Evolutionary conservation across 2,888 invertebrate species (phyloP), one percentile per base, ranked within the genome.

Genomic region (Sarcophaga rosellei): DNA sequence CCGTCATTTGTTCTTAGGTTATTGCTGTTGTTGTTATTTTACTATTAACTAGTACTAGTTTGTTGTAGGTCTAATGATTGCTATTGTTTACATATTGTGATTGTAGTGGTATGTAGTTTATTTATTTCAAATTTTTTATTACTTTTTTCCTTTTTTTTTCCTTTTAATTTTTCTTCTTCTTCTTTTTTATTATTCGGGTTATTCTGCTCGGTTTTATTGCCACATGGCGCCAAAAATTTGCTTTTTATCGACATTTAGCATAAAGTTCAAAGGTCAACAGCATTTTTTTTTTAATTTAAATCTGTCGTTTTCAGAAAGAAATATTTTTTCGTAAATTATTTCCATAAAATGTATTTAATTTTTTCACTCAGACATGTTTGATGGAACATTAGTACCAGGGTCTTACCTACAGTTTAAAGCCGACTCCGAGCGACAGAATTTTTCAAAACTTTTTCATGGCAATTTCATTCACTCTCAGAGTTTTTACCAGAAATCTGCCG

Each of bases 201-300:
- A 5, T 35, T 35, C 68, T 76, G 70, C 57, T 77, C 66, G 74
- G 84, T 79, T 87, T 86, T 84, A 80, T 81, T 66, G 77, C 79
- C 75, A 81, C 79, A 85, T 83, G 87, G 87, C 85, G 84, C 82
- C 88, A 84, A 88, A 88, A 87, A 83, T 87, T 82, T 82, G 4
- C 84, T 84, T 82, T 86, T 88, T 88, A 86, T 88, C 80, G 84
- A 82, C 82, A 83, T 81, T 86, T 86, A 83, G 59, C 76, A 84
- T 78, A 84, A 88, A 88, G 85, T 87, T 88, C 80, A 88, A 88
- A 88, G 88, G 87, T 88, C 85, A 88, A 78, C 80, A 84, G 88
- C 81, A 88, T 70, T 78, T 84, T 76, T 87, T 76, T 1, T 53
- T 17, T 78, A 12, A 3, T 78, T 6, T 78, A 12, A 3, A 75